phyloP scores from a whole-genome alignment of 2,113 vertebrate genomes.

The Theristicus caerulescens region DNA sequence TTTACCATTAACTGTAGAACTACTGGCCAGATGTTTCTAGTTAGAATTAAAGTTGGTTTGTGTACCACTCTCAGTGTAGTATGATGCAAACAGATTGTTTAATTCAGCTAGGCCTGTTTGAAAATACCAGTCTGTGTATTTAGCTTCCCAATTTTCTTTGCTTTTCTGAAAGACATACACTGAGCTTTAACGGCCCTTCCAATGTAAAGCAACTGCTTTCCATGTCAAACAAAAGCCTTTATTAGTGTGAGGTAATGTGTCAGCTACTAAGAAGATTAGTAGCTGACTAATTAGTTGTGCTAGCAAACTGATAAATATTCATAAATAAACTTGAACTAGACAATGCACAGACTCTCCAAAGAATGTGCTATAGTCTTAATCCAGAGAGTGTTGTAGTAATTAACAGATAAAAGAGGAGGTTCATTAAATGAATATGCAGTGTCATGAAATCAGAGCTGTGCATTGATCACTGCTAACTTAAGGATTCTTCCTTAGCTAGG shows the following conservation, averaged over 20 bases:
- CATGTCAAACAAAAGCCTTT: conserved; percentile 59
- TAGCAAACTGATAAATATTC: conserved; percentile 59
- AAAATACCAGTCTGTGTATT: background rate
- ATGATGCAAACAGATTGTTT: background rate
- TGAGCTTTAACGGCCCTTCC: background rate
- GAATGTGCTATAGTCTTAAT: conserved; percentile 70
- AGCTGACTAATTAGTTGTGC: no score
- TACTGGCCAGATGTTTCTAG: background rate
- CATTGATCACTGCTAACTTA: conserved; percentile 80
- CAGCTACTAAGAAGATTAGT: conserved; percentile 26
- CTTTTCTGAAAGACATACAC: background rate
- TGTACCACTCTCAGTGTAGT: background rate
- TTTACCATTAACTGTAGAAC: background rate
- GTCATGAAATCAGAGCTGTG: conserved; percentile 70
- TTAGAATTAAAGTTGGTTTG: background rate
- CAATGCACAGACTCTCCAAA: conserved; percentile 63
- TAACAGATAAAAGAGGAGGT: conserved; percentile 82
- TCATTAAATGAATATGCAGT: conserved; percentile 84
- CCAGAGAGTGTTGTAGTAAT: conserved; percentile 77
- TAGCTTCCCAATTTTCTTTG: background rate
- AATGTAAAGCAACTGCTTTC: conserved; percentile 51
- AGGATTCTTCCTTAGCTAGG: conserved; percentile 67
- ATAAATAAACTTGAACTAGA: conserved; percentile 69
- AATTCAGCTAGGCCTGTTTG: background rate
- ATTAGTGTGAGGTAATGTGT: conserved; percentile 39